phyloP scores from a whole-genome alignment of 2,113 vertebrate genomes.

The Oreocharis arfaki region DNA sequence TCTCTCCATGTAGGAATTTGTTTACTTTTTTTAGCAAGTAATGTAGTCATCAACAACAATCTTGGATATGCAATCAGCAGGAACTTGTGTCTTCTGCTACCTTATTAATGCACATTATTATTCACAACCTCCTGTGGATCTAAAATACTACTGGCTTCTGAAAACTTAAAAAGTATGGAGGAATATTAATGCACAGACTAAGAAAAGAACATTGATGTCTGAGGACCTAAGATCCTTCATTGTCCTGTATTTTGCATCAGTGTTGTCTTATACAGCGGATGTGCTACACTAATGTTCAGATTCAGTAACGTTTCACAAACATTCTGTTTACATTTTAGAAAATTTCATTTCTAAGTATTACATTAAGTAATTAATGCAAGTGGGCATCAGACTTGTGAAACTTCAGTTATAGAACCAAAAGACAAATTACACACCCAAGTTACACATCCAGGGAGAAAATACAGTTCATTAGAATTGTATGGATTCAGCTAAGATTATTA shows the following conservation, averaged over 20 bases:
- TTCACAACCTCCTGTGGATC: neutral
- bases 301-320: neutral
- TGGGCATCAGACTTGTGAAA: neutral
- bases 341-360: no score
- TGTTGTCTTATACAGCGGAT: neutral
- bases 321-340: neutral
- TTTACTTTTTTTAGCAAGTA: constrained; percentile 51
- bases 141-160: neutral
- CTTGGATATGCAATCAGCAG: neutral
- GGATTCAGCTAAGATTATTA: neutral
- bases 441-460: neutral
- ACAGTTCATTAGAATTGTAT: neutral
- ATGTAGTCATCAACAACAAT: constrained; percentile 32
- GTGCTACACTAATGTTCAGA: neutral
- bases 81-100: neutral
- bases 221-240: neutral
- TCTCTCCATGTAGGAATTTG: neutral
- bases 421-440: neutral
- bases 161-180: neutral
- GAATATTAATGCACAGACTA: neutral
- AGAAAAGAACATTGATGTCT: neutral
- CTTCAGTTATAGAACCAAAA: neutral
- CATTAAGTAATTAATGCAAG: no score
- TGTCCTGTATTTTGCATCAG: neutral
- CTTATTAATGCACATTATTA: constrained; percentile 11